These are phyloP conservation scores for Chrysopilus asiliformis DNA, from an alignment of 2,888 invertebrate genomes.

Conservation along the genomic window DNA sequence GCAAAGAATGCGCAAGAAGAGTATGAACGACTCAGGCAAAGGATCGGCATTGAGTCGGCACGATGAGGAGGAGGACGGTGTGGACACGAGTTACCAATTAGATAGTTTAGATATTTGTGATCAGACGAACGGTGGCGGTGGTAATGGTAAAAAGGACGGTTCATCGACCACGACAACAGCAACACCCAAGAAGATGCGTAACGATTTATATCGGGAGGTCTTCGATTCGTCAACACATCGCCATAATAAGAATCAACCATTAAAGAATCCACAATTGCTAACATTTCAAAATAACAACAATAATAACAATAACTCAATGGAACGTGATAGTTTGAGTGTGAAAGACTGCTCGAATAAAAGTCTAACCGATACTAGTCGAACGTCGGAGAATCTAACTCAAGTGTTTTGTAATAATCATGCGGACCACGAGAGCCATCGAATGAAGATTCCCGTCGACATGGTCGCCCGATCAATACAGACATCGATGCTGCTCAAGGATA, in stretches of 20 bases:
- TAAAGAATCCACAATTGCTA: slow-evolving; percentile 31
- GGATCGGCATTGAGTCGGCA: slow-evolving; percentile 35
- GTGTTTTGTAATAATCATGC: slow-evolving; percentile 12
- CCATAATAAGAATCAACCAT: slow-evolving; percentile 23
- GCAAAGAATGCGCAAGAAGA: slow-evolving; percentile 33
- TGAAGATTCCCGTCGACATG: slow-evolving; percentile 42
- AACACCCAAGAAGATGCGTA: slow-evolving; percentile 14
- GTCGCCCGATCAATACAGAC: slow-evolving; percentile 67
- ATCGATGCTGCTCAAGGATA: slow-evolving; percentile 37
- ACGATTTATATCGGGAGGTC: slow-evolving; percentile 21
- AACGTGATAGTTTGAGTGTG: slow-evolving; percentile 28
- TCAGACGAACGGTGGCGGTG: slow-evolving; percentile 13
- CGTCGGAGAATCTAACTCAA: slow-evolving; percentile 31
- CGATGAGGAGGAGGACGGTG: slow-evolving; percentile 25
- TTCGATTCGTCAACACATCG: slow-evolving; percentile 16
- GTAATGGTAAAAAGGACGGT: slow-evolving; percentile 11
- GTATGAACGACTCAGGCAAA: slow-evolving; percentile 37
- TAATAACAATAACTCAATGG: slow-evolving; percentile 35
- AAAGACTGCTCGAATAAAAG: slow-evolving; percentile 10
- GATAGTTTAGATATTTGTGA: slow-evolving; percentile 24
- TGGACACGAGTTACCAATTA: slow-evolving; percentile 27
- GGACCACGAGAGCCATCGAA: slow-evolving; percentile 19
- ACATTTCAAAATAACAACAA: slow-evolving; percentile 26
- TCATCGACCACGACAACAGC: slow-evolving; percentile 13
- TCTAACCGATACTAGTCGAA: slow-evolving; percentile 27